phyloP scores from a whole-genome alignment of 2,113 vertebrate genomes.

The Arenaria interpres region DNA sequence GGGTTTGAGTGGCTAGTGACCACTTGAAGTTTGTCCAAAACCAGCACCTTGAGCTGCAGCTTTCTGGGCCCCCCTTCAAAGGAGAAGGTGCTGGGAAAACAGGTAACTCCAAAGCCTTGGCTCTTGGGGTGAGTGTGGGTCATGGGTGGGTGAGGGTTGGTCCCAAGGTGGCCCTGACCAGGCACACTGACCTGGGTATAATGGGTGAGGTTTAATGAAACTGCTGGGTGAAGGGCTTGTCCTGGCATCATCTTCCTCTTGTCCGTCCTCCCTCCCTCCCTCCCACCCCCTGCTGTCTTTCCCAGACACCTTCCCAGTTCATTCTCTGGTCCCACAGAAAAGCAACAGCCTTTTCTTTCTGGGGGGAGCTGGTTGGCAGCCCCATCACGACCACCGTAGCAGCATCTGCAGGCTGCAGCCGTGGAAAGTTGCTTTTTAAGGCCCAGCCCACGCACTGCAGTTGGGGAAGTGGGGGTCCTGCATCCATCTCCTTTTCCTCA shows the following conservation, averaged over 20 bases:
- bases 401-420: background rate
- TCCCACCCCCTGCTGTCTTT: background rate
- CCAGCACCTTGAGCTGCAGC: background rate
- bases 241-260: background rate
- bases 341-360: background rate
- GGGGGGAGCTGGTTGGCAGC: background rate
- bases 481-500: background rate
- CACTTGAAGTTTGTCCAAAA: background rate
- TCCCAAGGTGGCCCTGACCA: background rate
- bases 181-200: rapidly evolving
- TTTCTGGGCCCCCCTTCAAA: background rate
- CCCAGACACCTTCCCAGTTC: background rate
- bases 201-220: background rate
- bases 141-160: background rate
- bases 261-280: background rate
- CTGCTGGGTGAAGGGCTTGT: background rate
- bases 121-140: background rate
- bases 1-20: rapidly evolving
- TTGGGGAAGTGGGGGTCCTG: background rate
- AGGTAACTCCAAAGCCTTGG: background rate
- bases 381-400: rapidly evolving
- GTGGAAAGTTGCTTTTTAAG: background rate
- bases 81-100: background rate
- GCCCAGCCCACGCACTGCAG: background rate
- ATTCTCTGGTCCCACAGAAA: background rate